Percentiles rank a stretch among this genome's conserved stretches.
Conservation (phyloP, 2,113 vertebrate species). For the Monopterus albus region DNA sequence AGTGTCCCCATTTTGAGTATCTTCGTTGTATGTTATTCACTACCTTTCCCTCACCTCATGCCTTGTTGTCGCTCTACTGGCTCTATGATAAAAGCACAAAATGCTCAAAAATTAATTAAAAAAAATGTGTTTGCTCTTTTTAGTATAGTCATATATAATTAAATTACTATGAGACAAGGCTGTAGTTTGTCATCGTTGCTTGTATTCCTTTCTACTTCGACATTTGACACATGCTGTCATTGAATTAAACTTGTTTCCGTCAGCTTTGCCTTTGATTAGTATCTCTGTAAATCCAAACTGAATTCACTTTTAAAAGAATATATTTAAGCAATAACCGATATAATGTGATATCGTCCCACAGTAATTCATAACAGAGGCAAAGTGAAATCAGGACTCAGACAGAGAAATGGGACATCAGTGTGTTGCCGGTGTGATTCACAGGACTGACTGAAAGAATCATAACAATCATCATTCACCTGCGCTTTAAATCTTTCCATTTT, state of each 20-base stretch:
- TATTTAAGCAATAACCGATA: no score
- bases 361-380: not conserved
- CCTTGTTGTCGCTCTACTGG: no score
- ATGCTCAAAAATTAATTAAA: no score
- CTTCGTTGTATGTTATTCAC: no score
- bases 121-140: not conserved
- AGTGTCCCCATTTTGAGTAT: no score
- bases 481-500: constrained; percentile 28
- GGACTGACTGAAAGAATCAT: constrained; percentile 3
- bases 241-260: not conserved
- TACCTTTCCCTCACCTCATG: no score
- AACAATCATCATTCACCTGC: constrained; percentile 24
- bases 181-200: not conserved
- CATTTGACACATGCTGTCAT: constrained; percentile 4
- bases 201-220: not conserved
- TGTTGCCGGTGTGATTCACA: constrained; percentile 7
- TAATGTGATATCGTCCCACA: no score
- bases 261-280: not conserved
- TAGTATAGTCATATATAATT: not conserved
- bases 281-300: not conserved
- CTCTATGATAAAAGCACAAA: no score
- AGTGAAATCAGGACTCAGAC: not conserved
- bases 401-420: not conserved
- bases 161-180: not conserved
- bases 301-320: not conserved